Base-by-base conservation (phyloP, 2,113 vertebrate species). In the Eonycteris spelaea region DNA sequence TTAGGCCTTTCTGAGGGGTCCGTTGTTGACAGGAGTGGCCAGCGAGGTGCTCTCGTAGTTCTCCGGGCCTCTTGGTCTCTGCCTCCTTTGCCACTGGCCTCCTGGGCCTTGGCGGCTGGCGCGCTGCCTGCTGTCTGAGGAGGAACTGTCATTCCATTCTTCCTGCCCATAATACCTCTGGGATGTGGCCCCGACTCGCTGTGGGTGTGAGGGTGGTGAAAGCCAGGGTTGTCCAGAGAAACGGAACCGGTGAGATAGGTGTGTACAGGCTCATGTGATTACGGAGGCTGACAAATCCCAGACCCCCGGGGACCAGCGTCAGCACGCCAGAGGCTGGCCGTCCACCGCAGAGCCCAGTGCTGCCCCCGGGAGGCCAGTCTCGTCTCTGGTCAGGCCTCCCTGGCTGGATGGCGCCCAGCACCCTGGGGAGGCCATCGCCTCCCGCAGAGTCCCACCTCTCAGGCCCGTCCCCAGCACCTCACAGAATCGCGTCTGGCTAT, bases 181-280 rank as follows among this genome's bases (percentile, higher is more conserved):
- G 48, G n/a, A 43, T 0, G 15, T 6, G 59, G 9, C 68, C 55
- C 57, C 12, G 30, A 10, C 61, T 28, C 33, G 1, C 21, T 30
- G 21, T 51, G 38, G 53, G 53, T 40, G 26, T 3, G 2, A 7
- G 43, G 8, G 22, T 0, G 21, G 16, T 40, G 7, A 22, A 2
- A n/a, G 35, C 11, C 51, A 16, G 26, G 30, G 38, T 11, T 53
- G 35, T 57, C 38, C 77, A 14, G 77, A 70, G 75, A 45, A 26
- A 22, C 0, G 26, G 63, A n/a, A 14, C 30, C n/a, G 1, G 16
- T 13, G 53, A 59, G 71, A 13, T 28, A 1, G 2, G 26, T 3
- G 16, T 45, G 28, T 11, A 12, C 28, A 2, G 48, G 48, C 30
- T 70, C 14, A 2, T 1, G 14, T 57, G 63, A 3, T 26, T 2